A percentile compares a stretch with the other conserved stretches of the same genome.
These are phyloP conservation scores for Triops longicaudatus DNA, from an alignment of 1,140 invertebrate genomes.

Conservation along the genomic window DNA sequence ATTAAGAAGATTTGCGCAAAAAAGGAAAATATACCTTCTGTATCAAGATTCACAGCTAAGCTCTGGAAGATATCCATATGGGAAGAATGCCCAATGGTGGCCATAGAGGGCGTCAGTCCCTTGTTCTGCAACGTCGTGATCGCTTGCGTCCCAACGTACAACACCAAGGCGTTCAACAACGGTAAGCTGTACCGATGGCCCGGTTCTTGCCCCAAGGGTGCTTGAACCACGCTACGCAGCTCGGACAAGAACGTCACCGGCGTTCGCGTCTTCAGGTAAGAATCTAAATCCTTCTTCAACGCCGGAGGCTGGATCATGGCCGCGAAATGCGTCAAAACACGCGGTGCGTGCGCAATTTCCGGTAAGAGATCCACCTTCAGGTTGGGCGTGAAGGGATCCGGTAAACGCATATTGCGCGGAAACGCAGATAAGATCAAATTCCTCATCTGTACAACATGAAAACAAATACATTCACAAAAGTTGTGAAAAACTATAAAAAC, in stretches of 20 bases:
- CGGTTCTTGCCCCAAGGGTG: constrained; percentile 55
- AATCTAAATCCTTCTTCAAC: constrained; percentile 93
- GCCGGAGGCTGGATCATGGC: constrained; percentile 73
- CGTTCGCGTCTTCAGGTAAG: constrained; percentile 86
- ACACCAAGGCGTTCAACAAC: constrained; percentile 90
- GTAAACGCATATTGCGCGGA: constrained; percentile 92
- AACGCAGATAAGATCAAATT: constrained; percentile 97
- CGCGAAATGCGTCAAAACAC: constrained; percentile 81
- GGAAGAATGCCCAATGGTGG: constrained; percentile 90
- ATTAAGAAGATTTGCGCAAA: no score
- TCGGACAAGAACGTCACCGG: constrained; percentile 94
- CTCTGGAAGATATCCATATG: constrained; percentile 99
- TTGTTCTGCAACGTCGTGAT: constrained; percentile 79
- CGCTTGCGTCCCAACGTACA: constrained; percentile 95
- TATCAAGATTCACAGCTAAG: constrained; percentile 92
- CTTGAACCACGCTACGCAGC: constrained; percentile 78
- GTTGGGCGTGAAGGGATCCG: constrained; percentile 96
- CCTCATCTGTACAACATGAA: constrained; percentile 56
- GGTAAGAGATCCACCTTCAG: constrained; percentile 90
- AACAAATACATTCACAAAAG: no score
- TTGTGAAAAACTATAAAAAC: neutral
- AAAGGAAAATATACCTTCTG: constrained; percentile 55
- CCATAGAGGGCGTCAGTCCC: constrained; percentile 83
- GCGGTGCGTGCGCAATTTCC: constrained; percentile 70
- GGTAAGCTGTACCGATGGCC: constrained; percentile 90